A percentile compares a stretch with the other conserved stretches of the same genome.
These are phyloP conservation scores for Eristalis tenax DNA, from an alignment of 2,888 invertebrate genomes.

Conservation along the genomic window DNA sequence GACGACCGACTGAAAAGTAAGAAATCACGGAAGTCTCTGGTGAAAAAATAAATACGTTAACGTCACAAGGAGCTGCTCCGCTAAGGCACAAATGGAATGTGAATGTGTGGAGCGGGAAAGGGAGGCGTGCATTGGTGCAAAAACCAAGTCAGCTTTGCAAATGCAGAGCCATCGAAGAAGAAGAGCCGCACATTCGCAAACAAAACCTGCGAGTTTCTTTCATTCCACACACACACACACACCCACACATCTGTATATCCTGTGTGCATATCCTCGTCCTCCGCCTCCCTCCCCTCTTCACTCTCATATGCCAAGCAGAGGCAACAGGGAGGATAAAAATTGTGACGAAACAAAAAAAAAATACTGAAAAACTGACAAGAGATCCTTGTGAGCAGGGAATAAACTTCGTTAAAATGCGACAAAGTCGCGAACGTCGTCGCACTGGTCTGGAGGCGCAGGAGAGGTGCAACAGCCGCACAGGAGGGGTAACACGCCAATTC, in stretches of 20 bases:
- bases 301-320: conserved; percentile 4
- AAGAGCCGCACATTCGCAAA: conserved; percentile 68
- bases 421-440: conserved; percentile 62
- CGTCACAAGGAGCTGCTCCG: conserved; percentile 41
- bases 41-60: conserved; percentile 56
- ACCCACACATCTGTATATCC: conserved; percentile 46
- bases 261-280: conserved; percentile 46
- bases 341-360: not conserved
- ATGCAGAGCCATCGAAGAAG: conserved; percentile 47
- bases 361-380: not conserved
- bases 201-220: conserved; percentile 63
- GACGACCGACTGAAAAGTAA: conserved; percentile 71
- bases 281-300: not conserved
- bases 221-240: conserved; percentile 20
- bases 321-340: conserved; percentile 36
- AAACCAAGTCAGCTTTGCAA: too few relatives aligned
- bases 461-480: not conserved
- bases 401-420: conserved; percentile 72
- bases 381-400: conserved; percentile 37
- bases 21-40: conserved; percentile 68
- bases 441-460: conserved; percentile 34
- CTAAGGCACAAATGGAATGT: conserved; percentile 2
- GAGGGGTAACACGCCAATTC: conserved; percentile 50
- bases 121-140: not conserved
- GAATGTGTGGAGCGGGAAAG: not conserved